These are phyloP conservation scores for Chionis minor DNA, from an alignment of 2,113 vertebrate genomes.

Conservation along the genomic window DNA sequence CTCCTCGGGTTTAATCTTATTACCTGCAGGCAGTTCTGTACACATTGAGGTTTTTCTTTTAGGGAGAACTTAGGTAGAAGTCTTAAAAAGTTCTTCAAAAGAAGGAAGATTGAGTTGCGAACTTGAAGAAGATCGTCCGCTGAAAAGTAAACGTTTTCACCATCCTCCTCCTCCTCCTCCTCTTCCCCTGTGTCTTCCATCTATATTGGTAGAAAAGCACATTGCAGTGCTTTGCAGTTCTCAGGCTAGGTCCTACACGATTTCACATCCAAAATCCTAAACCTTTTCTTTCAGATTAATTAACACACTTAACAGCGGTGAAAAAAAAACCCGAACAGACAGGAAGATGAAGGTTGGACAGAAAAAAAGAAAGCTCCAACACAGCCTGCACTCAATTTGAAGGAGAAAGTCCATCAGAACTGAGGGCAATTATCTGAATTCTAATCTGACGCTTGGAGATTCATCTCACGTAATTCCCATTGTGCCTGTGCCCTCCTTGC, in stretches of 20 bases:
- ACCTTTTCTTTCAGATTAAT: neutral
- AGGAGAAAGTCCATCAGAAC: neutral
- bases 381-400: neutral
- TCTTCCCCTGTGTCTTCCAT: conserved; percentile 75
- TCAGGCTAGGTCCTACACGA: neutral
- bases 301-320: neutral
- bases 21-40: conserved; percentile 84
- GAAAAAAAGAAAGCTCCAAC: neutral
- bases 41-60: conserved; percentile 81
- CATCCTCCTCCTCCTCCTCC: conserved; percentile 63
- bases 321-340: neutral
- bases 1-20: neutral
- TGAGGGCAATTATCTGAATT: neutral
- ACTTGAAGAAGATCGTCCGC: conserved; percentile 78
- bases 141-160: conserved; percentile 81
- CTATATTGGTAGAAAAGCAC: conserved; percentile 42
- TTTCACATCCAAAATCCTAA: neutral
- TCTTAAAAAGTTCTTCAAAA: conserved; percentile 84
- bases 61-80: conserved; percentile 85
- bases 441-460: neutral
- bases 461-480: neutral
- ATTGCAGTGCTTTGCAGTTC: neutral
- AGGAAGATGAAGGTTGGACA: neutral
- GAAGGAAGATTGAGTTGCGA: conserved; percentile 75
- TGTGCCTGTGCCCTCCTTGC: neutral